Evolutionary conservation across 2,113 vertebrate species (phyloP).

Genomic region (Cheilinus undulatus): DNA sequence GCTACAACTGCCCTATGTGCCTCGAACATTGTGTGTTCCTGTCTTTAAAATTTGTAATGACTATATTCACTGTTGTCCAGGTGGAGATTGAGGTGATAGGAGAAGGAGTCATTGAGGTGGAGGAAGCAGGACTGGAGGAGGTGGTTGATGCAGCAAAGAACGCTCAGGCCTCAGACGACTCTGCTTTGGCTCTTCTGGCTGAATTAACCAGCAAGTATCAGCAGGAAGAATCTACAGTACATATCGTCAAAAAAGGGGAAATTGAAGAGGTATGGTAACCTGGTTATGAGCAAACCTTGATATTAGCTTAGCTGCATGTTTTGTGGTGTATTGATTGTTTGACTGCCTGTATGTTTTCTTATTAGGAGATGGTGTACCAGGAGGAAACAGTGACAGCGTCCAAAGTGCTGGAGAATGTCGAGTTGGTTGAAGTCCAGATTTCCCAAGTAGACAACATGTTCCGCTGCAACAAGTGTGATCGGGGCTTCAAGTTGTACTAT

Average conservation of each 20-base stretch:
- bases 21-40: not conserved
- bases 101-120: conserved; percentile 87
- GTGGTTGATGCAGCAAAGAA: conserved; percentile 88
- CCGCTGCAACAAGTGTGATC: conserved; percentile 96
- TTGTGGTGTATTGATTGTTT: not conserved
- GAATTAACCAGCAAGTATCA: conserved; percentile 99
- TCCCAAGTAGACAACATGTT: conserved; percentile 96
- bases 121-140: conserved; percentile 86
- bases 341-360: not conserved
- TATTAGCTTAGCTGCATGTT: too few species aligned
- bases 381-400: conserved; percentile 89
- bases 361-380: conserved; percentile 83
- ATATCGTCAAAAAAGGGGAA: conserved; percentile 70
- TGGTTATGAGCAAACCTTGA: not conserved
- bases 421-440: conserved; percentile 97
- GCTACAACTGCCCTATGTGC: too few species aligned
- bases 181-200: conserved; percentile 93
- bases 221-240: conserved; percentile 85
- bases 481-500: conserved; percentile 97
- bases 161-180: conserved; percentile 90
- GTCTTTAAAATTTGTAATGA: not conserved
- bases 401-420: conserved; percentile 94
- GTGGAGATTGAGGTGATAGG: conserved; percentile 93
- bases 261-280: conserved; percentile 55
- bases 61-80: conserved; percentile 45